Base-by-base conservation (phyloP, 2,113 vertebrate species). In the Dicaeum eximium region DNA sequence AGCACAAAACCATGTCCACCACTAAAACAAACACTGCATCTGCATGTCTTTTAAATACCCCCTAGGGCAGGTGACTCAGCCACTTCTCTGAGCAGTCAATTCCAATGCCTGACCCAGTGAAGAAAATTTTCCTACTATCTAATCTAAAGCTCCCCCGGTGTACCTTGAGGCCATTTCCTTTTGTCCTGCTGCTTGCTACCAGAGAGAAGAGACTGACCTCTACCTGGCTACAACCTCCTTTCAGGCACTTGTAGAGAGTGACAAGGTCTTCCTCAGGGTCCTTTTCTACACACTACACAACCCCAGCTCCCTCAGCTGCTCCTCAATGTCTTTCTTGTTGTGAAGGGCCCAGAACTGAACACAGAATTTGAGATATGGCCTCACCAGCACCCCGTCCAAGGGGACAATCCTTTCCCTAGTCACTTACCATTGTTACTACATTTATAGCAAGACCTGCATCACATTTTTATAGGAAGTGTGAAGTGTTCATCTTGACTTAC, bases 181-280 rank as follows among this genome's bases (percentile, higher is more conserved):
- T 25, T 2, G 2, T 33, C 33, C 23, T 65, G 27, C 44, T 66
- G 19, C 44, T 72, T 28, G 13, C 24, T 37, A 33, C 7, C 4
- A 24, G 33, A 15, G 25, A 57, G 15, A 48, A 71, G 31, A 64
- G 27, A 33, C 12, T 0, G 0, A 58, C 33, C 28, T 16, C 27
- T 33, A 38, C 16, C 33, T n/a, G 33, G 13, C 37, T 50, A n/a
- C 37, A 66, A 3, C 5, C 33, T 20, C 13, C 27, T 37, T 51
- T 66, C 33, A 51, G 38, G 28, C 23, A 81, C 13, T 4, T 73
- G 45, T 17, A 24, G 23, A 40, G 22, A 45, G 28, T 33, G 37
- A 8, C 12, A 58, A 37, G 7, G 33, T 24, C 15, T 33, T 13
- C 22, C 13, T 19, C 15, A 51, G 22, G 22, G 23, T 58, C 22